Conservation (phyloP, 2,888 invertebrate species). For the Athalia rosae region DNA sequence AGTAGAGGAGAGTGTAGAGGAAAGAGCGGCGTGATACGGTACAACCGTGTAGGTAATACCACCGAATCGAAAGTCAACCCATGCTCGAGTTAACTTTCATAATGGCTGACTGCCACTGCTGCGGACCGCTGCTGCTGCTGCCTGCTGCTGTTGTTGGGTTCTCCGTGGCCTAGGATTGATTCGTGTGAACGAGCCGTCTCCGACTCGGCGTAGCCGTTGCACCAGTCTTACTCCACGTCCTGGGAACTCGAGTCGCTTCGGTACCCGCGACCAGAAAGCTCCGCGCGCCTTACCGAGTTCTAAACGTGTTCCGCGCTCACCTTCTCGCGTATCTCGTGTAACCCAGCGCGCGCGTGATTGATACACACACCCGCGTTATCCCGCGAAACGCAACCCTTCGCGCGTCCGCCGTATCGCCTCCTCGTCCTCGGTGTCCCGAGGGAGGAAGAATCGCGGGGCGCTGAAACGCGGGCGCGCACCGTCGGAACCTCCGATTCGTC, state of each 20-base stretch:
- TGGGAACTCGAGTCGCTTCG: constrained; percentile 42
- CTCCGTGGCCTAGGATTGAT: constrained; percentile 17
- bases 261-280: not conserved
- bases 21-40: not conserved
- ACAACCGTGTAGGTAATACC: constrained; percentile 37
- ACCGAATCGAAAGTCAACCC: constrained; percentile 61
- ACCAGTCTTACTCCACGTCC: constrained; percentile 42
- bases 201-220: constrained; percentile 22
- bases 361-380: no score
- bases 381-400: no score
- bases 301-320: not conserved
- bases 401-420: no score
- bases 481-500: no score
- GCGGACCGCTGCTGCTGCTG: not conserved
- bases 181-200: constrained; percentile 41
- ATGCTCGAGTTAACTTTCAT: constrained; percentile 62
- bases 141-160: not conserved
- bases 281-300: not conserved
- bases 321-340: no score
- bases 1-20: not conserved
- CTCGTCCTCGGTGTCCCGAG: no score
- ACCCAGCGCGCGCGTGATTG: no score
- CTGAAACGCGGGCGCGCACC: no score
- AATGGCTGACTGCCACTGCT: constrained; percentile 48
- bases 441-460: no score